These are phyloP conservation scores for Neotoma lepida DNA, from an alignment of 2,113 vertebrate genomes.

Conservation along the genomic window DNA sequence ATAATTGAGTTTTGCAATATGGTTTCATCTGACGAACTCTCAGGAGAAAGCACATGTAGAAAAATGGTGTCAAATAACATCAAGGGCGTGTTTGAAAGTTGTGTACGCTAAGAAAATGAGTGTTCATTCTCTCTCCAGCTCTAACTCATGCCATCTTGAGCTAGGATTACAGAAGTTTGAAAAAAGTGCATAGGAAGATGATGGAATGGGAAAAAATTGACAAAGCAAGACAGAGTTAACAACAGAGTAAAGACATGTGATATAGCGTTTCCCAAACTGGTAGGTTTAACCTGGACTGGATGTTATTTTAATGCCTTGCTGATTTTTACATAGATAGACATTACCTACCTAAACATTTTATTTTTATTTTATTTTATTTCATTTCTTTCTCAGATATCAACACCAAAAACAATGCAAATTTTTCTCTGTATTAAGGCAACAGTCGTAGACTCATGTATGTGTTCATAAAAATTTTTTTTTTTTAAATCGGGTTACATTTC, in stretches of 20 bases:
- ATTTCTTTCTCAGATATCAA: background rate
- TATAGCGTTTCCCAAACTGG: background rate
- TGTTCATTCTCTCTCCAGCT: constrained; percentile 11
- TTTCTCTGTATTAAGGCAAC: constrained; percentile 22
- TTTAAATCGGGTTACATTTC: background rate
- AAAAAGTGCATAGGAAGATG: constrained; percentile 40
- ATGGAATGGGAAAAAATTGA: constrained; percentile 9
- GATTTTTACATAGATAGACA: constrained; percentile 12
- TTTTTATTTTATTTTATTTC: background rate
- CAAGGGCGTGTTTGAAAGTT: constrained; percentile 52
- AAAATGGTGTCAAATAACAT: constrained; percentile 62
- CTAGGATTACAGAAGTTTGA: background rate
- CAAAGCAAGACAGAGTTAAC: background rate
- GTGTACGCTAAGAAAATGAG: constrained; percentile 17
- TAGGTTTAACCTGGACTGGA: background rate
- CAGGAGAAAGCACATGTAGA: constrained; percentile 60
- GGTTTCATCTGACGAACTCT: constrained; percentile 69
- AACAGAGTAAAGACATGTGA: background rate
- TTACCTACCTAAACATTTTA: background rate
- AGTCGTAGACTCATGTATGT: background rate
- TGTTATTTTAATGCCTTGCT: constrained; percentile 24
- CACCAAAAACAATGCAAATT: background rate
- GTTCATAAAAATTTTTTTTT: background rate
- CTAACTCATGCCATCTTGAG: constrained; percentile 49
- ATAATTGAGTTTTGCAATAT: constrained; percentile 61